A percentile compares a stretch with the other conserved stretches of the same genome.
phyloP scores from a whole-genome alignment of 2,113 vertebrate species.

The Sinocyclocheilus rhinocerous region DNA sequence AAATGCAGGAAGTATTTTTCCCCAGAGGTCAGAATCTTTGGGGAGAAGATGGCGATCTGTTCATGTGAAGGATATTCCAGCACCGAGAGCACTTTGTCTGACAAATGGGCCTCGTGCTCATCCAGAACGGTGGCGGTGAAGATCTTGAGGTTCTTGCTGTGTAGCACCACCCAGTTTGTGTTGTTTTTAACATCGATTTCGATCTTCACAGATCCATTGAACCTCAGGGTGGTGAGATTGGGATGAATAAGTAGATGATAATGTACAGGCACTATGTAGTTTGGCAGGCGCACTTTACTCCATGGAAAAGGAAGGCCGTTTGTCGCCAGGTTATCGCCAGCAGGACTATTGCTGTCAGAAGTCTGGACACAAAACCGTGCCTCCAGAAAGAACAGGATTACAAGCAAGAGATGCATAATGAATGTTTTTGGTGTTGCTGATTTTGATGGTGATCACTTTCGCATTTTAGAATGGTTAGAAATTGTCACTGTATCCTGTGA shows the following conservation, averaged over 20 bases:
- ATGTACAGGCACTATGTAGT: conserved; percentile 75
- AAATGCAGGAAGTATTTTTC: conserved; percentile 76
- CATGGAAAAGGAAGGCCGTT: conserved; percentile 76
- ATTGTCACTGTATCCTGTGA: conserved; percentile 56
- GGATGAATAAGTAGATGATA: conserved; percentile 76
- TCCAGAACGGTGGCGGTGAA: conserved; percentile 71
- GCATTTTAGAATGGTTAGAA: conserved; percentile 6
- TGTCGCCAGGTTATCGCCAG: conserved; percentile 59
- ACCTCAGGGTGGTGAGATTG: conserved; percentile 73
- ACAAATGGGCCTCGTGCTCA: conserved; percentile 62
- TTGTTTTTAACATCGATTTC: conserved; percentile 75
- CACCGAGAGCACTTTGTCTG: conserved; percentile 74
- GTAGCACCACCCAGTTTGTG: conserved; percentile 79
- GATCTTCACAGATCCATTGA: conserved; percentile 73
- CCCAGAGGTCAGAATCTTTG: conserved; percentile 73
- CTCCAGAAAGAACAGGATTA: conserved; percentile 58
- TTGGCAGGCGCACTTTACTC: conserved; percentile 77
- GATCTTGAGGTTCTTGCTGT: conserved; percentile 77
- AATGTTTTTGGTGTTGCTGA: conserved; percentile 6
- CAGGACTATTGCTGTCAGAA: conserved; percentile 40
- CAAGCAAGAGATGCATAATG: conserved; percentile 62
- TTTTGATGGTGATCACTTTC: conserved; percentile 3
- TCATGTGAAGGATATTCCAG: conserved; percentile 77
- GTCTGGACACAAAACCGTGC: conserved; percentile 52
- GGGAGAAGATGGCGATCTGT: conserved; percentile 77